Conservation (phyloP, 2,797 vertebrate species). For the Danio tinwini region DNA sequence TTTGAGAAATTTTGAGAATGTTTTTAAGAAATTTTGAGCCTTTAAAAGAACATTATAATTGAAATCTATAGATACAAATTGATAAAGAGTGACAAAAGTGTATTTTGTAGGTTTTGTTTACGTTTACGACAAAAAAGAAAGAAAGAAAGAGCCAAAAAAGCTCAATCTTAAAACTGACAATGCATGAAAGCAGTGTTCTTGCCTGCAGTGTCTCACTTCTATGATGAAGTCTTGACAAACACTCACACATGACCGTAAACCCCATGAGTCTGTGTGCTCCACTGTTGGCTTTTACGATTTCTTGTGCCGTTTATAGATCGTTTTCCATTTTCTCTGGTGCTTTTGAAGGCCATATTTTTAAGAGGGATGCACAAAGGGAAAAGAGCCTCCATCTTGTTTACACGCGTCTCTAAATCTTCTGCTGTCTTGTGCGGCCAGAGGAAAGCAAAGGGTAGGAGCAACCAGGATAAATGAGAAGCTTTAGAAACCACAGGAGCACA, state of each 20-base stretch:
- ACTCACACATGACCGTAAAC: conserved; percentile 23
- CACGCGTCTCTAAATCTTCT: conserved; percentile 75
- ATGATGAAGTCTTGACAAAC: conserved; percentile 53
- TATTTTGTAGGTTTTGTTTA: too few relatives aligned
- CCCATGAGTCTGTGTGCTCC: conserved; percentile 32
- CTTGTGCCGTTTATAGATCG: conserved; percentile 73
- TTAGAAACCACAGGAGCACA: conserved; percentile 7
- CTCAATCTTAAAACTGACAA: too few relatives aligned
- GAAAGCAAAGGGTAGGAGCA: neutral
- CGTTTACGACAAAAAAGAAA: too few relatives aligned
- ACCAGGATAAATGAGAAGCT: conserved; percentile 26
- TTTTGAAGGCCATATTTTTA: conserved; percentile 74
- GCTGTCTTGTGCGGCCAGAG: conserved; percentile 69
- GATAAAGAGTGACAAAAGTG: too few relatives aligned
- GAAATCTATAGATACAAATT: too few relatives aligned
- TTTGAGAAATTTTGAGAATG: too few relatives aligned
- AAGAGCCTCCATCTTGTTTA: conserved; percentile 70
- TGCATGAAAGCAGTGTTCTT: too few relatives aligned
- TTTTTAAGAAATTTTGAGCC: too few relatives aligned
- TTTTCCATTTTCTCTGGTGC: conserved; percentile 69
- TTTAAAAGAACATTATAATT: too few relatives aligned
- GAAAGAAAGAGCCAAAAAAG: too few relatives aligned
- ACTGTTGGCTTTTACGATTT: conserved; percentile 53
- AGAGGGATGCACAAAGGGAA: conserved; percentile 72
- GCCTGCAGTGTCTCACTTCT: too few relatives aligned